Evolutionary conservation across 2,797 vertebrate genomes (phyloP).

Genomic region (Peromyscus eremicus): DNA sequence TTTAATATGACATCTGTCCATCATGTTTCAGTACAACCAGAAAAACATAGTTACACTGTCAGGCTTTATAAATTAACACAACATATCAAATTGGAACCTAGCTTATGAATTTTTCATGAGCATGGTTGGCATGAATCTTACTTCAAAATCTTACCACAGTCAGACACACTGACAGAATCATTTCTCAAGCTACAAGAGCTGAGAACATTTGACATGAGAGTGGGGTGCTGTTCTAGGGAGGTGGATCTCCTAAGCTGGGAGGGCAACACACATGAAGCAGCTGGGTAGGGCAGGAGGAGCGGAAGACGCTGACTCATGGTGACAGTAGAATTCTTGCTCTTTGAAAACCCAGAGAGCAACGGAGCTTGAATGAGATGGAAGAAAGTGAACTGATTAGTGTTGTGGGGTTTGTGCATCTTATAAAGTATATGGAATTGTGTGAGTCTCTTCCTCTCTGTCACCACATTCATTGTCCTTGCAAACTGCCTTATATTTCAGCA

Average conservation of each 20-base stretch:
- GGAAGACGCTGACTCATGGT: not conserved
- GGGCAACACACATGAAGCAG: not conserved
- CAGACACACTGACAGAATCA: not conserved
- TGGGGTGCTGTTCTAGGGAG: not conserved
- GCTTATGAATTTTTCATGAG: not conserved
- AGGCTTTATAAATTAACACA: not conserved
- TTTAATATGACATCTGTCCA: not conserved
- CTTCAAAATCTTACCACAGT: not conserved
- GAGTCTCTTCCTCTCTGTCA: not conserved
- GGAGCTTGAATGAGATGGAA: not conserved
- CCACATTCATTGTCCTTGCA: not conserved
- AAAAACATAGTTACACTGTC: not conserved
- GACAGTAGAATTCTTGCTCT: not conserved
- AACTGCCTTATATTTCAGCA: not conserved
- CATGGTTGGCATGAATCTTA: not conserved
- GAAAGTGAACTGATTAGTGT: not conserved
- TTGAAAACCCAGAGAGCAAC: not conserved
- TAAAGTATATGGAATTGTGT: not conserved
- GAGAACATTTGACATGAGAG: not conserved
- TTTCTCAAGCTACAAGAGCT: not conserved
- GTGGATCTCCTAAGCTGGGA: not conserved
- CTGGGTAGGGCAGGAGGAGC: not conserved
- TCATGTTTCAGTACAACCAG: not conserved
- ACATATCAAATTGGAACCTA: not conserved
- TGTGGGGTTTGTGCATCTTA: not conserved